Conservation (phyloP, 2,888 invertebrate species). For the Mimumesa dahlbomi region DNA sequence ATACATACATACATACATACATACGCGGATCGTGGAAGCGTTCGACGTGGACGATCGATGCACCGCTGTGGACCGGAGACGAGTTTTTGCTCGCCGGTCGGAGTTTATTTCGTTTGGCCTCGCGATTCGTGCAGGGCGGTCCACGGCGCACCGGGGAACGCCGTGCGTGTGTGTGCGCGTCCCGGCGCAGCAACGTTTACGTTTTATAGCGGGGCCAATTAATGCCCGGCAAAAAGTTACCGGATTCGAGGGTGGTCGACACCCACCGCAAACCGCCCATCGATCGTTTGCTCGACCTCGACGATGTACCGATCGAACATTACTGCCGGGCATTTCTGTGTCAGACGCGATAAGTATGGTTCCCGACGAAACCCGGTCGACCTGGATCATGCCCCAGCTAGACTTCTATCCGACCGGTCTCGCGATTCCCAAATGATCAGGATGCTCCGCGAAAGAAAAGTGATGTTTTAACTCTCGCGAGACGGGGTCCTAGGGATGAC, state of each 20-base stretch:
- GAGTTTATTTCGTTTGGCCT: slow-evolving; percentile 72
- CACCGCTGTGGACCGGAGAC: slow-evolving; percentile 68
- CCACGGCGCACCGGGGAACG: slow-evolving; percentile 8
- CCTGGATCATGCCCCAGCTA: too few species aligned
- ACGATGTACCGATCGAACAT: slow-evolving; percentile 3
- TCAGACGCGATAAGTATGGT: too few species aligned
- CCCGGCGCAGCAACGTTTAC: slow-evolving; percentile 57
- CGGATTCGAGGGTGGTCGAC: slow-evolving; percentile 77
- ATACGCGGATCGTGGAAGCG: slow-evolving; percentile 30
- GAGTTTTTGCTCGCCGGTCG: slow-evolving; percentile 76
- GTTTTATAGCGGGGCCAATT: slow-evolving; percentile 79
- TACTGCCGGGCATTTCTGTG: too few species aligned
- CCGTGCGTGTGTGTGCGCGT: slow-evolving; percentile 39
- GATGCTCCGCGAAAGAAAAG: slow-evolving; percentile 49
- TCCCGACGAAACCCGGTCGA: background rate
- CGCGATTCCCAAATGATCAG: background rate
- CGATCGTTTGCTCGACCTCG: slow-evolving; percentile 1
- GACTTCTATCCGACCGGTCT: background rate
- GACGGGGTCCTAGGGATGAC: too few species aligned
- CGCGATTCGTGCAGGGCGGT: slow-evolving; percentile 66
- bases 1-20: too few species aligned
- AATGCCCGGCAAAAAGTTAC: slow-evolving; percentile 74
- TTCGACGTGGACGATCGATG: slow-evolving; percentile 65
- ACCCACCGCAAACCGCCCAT: slow-evolving; percentile 53
- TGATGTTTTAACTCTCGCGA: too few species aligned